Conservation (phyloP, 1,140 invertebrate species). For the Ericerus pela region DNA sequence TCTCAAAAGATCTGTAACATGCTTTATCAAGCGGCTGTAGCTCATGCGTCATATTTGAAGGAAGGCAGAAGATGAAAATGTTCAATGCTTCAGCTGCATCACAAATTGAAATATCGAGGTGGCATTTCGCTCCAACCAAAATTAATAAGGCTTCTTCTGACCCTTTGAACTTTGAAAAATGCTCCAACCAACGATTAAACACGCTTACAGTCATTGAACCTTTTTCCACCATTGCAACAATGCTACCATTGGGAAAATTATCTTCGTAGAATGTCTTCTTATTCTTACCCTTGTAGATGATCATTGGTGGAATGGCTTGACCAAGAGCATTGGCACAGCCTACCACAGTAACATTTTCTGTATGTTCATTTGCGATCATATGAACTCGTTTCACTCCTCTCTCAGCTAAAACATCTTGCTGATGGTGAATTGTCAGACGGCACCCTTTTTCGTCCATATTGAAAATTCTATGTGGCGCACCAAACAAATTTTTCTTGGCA, state of each 20-base stretch:
- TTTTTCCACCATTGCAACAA: slow-evolving; percentile 24
- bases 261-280: slow-evolving; percentile 26
- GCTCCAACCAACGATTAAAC: slow-evolving; percentile 28
- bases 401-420: slow-evolving; percentile 27
- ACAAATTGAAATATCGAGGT: slow-evolving; percentile 25
- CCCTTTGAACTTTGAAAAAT: slow-evolving; percentile 27
- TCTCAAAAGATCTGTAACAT: slow-evolving; percentile 28
- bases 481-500: slow-evolving; percentile 21
- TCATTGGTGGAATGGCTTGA: slow-evolving; percentile 28
- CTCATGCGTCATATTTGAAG: slow-evolving; percentile 30
- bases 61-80: slow-evolving; percentile 29
- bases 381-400: slow-evolving; percentile 30
- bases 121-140: slow-evolving; percentile 30
- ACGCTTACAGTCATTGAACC: slow-evolving; percentile 28
- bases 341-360: slow-evolving; percentile 31
- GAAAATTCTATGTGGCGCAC: slow-evolving; percentile 27
- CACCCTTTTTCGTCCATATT: slow-evolving; percentile 34
- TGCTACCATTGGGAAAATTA: slow-evolving; percentile 25
- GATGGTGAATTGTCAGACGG: slow-evolving; percentile 28
- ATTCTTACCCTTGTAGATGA: slow-evolving; percentile 30
- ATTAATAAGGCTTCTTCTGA: slow-evolving; percentile 27
- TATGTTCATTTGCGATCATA: slow-evolving; percentile 28
- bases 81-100: slow-evolving; percentile 26
- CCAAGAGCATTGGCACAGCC: slow-evolving; percentile 30
- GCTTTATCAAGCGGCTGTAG: slow-evolving; percentile 31